phyloP scores from a whole-genome alignment of 1,140 invertebrate genomes.

The Thaumatotibia leucotreta region DNA sequence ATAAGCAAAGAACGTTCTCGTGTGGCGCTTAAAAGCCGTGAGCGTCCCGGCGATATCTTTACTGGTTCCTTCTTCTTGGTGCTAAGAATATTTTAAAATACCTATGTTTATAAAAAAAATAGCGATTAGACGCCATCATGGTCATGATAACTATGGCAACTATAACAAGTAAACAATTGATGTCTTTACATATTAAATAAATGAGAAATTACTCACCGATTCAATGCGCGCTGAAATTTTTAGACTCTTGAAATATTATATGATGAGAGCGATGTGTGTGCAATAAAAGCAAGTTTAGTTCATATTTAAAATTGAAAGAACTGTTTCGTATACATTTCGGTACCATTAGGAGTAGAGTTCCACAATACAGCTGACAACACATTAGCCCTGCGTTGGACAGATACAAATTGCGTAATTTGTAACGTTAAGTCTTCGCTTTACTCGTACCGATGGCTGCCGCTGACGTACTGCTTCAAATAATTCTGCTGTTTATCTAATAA shows the following conservation, averaged over 20 bases:
- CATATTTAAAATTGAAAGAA: background rate
- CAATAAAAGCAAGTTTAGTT: background rate
- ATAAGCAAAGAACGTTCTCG: background rate
- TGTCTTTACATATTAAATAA: too few relatives aligned
- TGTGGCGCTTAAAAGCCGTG: background rate
- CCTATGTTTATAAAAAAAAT: too few relatives aligned
- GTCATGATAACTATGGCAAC: too few relatives aligned
- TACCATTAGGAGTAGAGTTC: background rate
- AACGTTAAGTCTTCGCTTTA: background rate
- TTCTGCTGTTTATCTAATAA: background rate
- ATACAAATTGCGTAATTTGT: slow-evolving; percentile 12
- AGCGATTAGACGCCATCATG: too few relatives aligned
- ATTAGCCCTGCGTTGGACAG: slow-evolving; percentile 2
- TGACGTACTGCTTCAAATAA: slow-evolving; percentile 5
- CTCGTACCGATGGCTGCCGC: background rate
- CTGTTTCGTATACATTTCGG: background rate
- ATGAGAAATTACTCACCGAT: too few relatives aligned
- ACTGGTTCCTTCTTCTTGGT: background rate
- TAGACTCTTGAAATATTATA: too few relatives aligned
- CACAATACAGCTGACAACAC: slow-evolving; percentile 5
- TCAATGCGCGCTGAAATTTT: too few relatives aligned
- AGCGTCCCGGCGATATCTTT: background rate
- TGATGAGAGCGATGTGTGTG: too few relatives aligned
- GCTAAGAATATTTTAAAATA: background rate
- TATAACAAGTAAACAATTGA: too few relatives aligned